These are phyloP conservation scores for Microctenopoma stevenorrisi DNA, from an alignment of 2,797 vertebrate species.

Conservation along the genomic window DNA sequence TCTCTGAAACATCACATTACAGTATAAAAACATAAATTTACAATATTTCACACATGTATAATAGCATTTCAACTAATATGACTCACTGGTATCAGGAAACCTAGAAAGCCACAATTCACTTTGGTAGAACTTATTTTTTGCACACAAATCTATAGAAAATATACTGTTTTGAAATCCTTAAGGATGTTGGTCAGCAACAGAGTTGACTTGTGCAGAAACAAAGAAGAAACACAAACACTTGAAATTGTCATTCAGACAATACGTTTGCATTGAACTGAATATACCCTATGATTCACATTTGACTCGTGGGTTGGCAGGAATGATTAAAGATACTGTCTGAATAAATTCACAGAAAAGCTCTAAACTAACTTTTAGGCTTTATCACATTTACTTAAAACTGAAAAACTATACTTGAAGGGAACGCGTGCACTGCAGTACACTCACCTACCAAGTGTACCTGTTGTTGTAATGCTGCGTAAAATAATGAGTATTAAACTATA, in stretches of 20 bases:
- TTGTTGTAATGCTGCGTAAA: constrained; percentile 13
- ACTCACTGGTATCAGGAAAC: constrained; percentile 29
- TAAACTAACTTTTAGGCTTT: neutral
- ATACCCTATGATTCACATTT: neutral
- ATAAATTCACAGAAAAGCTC: neutral
- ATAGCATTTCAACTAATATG: constrained; percentile 11
- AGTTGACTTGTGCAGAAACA: constrained; percentile 47
- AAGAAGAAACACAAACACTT: constrained; percentile 10
- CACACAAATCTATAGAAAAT: constrained; percentile 12
- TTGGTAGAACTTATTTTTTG: constrained; percentile 41
- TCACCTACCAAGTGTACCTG: constrained; percentile 28
- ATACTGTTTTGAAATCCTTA: neutral
- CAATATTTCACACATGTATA: constrained; percentile 21
- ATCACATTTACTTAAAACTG: constrained; percentile 23
- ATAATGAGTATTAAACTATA: constrained; percentile 1
- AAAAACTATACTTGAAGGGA: neutral
- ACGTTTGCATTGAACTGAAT: neutral
- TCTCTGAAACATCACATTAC: constrained; percentile 25
- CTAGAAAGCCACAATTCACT: constrained; percentile 17
- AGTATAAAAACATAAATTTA: constrained; percentile 54
- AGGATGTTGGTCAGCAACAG: constrained; percentile 9
- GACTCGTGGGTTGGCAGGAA: no score
- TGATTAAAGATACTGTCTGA: neutral
- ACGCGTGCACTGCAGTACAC: neutral
- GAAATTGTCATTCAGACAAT: neutral